A percentile compares a stretch with the other conserved stretches of the same genome.
These are phyloP conservation scores for Mormoops blainvillei DNA, from an alignment of 2,113 vertebrate genomes.

Conservation along the genomic window DNA sequence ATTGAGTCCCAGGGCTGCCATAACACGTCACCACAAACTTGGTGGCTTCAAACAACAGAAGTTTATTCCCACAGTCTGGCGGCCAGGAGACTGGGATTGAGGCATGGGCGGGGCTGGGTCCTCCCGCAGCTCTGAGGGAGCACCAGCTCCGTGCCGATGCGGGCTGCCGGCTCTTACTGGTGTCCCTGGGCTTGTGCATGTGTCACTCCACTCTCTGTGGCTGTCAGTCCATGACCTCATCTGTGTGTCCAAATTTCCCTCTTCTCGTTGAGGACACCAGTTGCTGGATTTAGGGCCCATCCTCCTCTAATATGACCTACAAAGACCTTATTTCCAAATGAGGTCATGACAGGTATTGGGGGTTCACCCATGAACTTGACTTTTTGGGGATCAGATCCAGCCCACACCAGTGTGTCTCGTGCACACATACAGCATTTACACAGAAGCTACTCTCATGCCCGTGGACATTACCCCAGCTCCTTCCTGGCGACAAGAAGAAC, in stretches of 20 bases:
- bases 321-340: neutral
- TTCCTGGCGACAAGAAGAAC: rapidly evolving
- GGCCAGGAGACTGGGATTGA: rapidly evolving
- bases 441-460: rapidly evolving
- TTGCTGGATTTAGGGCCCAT: neutral
- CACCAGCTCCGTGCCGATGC: rapidly evolving
- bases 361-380: rapidly evolving
- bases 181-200: rapidly evolving
- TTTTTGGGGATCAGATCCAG: rapidly evolving
- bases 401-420: rapidly evolving
- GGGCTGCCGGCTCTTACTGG: rapidly evolving
- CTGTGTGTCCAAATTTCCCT: neutral
- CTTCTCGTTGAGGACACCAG: rapidly evolving
- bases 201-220: rapidly evolving
- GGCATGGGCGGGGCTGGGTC: rapidly evolving
- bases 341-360: rapidly evolving
- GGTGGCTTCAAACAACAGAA: neutral
- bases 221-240: rapidly evolving
- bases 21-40: neutral
- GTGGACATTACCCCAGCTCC: rapidly evolving
- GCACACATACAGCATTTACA: rapidly evolving
- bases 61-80: neutral
- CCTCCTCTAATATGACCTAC: rapidly evolving
- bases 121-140: rapidly evolving
- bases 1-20: neutral